phyloP scores from a whole-genome alignment of 2,113 vertebrate species.

The Toxostoma redivivum region DNA sequence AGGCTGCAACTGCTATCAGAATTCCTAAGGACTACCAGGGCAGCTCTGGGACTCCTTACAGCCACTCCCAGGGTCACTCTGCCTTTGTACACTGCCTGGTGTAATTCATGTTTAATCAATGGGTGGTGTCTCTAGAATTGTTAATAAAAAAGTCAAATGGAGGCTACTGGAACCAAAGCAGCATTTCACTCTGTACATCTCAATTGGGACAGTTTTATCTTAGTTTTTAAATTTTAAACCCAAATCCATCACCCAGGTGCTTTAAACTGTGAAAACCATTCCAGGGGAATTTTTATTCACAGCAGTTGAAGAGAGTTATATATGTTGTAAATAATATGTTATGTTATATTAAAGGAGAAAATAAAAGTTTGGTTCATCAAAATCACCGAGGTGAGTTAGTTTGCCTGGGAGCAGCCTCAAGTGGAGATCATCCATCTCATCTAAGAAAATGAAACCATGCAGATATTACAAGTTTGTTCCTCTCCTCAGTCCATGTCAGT shows the following conservation, averaged over 20 bases:
- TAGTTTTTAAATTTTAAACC: neutral
- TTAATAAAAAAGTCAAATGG: neutral
- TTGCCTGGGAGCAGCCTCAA: neutral
- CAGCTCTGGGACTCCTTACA: neutral
- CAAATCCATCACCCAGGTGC: neutral
- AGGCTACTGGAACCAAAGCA: neutral
- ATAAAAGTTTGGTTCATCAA: neutral
- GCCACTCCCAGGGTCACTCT: neutral
- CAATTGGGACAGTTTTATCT: neutral
- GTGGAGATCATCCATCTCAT: neutral
- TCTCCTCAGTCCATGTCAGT: neutral
- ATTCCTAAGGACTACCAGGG: neutral
- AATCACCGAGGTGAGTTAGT: neutral
- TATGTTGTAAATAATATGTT: neutral
- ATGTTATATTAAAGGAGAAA: neutral
- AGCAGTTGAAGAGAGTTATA: neutral
- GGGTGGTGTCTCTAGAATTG: neutral
- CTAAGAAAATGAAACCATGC: neutral
- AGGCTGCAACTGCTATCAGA: neutral
- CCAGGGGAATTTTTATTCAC: neutral
- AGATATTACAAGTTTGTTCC: neutral
- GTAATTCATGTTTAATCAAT: neutral
- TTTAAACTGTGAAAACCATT: neutral
- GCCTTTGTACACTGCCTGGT: neutral
- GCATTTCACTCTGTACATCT: neutral